Evolutionary conservation across 2,797 vertebrate species (phyloP).

Genomic region (Basileuterus tristriatus): DNA sequence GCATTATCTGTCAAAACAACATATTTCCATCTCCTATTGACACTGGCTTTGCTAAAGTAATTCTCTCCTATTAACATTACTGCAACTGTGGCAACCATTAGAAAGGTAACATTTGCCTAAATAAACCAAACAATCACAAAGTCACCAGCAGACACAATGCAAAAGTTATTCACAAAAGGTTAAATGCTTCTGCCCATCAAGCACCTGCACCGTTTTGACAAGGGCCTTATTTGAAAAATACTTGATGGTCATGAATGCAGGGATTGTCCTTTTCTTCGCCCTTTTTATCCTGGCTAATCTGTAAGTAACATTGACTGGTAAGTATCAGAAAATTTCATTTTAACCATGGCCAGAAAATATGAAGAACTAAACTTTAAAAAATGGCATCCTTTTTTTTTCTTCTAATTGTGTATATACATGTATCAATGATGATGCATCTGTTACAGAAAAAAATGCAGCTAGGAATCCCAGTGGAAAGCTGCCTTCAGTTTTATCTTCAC

Average conservation of each 20-base stretch:
- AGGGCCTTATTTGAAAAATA: not conserved
- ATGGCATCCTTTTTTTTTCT: rapidly evolving
- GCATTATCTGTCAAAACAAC: not conserved
- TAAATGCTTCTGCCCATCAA: not conserved
- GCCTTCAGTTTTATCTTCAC: not conserved
- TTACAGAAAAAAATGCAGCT: not conserved
- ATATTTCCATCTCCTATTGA: not conserved
- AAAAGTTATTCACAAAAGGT: not conserved
- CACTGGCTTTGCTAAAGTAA: not conserved
- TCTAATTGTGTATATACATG: rapidly evolving
- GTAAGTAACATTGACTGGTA: not conserved
- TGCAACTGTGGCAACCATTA: not conserved
- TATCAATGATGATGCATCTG: not conserved
- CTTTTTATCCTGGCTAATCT: not conserved
- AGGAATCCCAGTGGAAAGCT: not conserved
- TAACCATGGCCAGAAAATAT: not conserved
- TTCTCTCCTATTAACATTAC: not conserved
- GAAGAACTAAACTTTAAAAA: not conserved
- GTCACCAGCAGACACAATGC: not conserved
- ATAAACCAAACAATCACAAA: not conserved
- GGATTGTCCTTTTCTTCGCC: not conserved
- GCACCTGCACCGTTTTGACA: rapidly evolving
- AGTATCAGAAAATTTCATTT: not conserved
- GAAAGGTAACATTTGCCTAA: not conserved
- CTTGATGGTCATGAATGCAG: not conserved